These are phyloP conservation scores for Danio rerio DNA, from an alignment of 2,113 vertebrate species.

Conservation along the genomic window DNA sequence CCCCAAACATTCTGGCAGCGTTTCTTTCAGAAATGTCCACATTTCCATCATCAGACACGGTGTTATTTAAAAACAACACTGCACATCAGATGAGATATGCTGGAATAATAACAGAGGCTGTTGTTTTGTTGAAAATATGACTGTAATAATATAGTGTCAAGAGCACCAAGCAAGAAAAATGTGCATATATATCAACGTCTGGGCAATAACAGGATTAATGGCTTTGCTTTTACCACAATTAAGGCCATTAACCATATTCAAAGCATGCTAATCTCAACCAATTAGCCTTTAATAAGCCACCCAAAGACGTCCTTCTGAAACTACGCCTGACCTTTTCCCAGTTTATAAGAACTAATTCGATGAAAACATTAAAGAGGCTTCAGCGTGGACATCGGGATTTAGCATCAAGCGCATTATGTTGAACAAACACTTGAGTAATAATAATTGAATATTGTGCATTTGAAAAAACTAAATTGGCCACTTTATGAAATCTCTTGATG, in stretches of 20 bases:
- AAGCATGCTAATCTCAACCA: slow-evolving; percentile 34
- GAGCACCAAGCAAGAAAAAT: not conserved
- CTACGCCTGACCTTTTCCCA: slow-evolving; percentile 21
- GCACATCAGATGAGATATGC: too few relatives aligned
- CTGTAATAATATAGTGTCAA: not conserved
- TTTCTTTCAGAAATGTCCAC: too few relatives aligned
- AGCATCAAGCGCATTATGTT: not conserved
- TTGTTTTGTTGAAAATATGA: not conserved
- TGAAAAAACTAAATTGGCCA: not conserved
- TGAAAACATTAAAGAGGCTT: not conserved
- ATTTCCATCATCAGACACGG: too few relatives aligned
- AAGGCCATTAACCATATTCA: slow-evolving; percentile 36
- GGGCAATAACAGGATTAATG: slow-evolving; percentile 37
- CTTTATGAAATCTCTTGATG: not conserved
- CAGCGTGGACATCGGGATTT: not conserved
- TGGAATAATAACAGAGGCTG: not conserved
- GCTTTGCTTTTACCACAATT: slow-evolving; percentile 37
- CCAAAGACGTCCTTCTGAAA: slow-evolving; percentile 39
- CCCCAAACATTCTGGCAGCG: too few relatives aligned
- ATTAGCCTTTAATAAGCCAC: slow-evolving; percentile 31
- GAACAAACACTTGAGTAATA: not conserved
- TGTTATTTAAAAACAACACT: too few relatives aligned
- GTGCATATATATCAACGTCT: not conserved
- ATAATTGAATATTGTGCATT: not conserved
- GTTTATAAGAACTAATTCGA: slow-evolving; percentile 14